Evolutionary conservation across 2,797 vertebrate genomes (phyloP), one percentile per base, ranked within the genome.

Genomic region (Phataginus tricuspis): DNA sequence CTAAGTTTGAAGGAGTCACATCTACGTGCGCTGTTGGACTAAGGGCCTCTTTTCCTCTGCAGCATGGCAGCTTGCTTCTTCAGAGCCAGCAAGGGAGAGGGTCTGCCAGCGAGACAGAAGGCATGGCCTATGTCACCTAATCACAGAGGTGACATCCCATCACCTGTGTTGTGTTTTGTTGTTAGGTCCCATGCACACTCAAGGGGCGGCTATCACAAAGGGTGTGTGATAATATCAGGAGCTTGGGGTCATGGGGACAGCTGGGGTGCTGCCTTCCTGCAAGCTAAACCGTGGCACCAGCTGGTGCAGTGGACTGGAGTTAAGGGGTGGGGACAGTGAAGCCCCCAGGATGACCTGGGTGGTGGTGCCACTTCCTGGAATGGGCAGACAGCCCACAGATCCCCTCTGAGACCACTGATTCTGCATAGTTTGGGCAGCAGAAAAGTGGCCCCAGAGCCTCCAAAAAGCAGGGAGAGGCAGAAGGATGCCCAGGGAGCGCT

Each of bases 151-250:
- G 51, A 61, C 4, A 2, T 61, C 42, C 75, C 61, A 3, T 9
- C 0, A 16, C 29, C 34, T 53, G 49, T 78, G 39, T 83, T 75
- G 83, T 13, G 6, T 69, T 42, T 45, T 15, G 53, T 71, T 59
- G 5, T 57, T 8, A 18, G 57, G 39, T 31, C 66, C 31, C 31
- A 29, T 6, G 59, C 29, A 9, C 39, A 4, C 37, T 42, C 2
- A 4, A 8, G 53, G 72, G 18, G 13, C 5, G 18, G 42, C 42
- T 31, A 1, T 4, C 8, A 25, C 55, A 34, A 0, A 4, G 16
- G 77, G 37, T 1, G 1, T 37, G 45, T 45, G 45, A 45, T 45
- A 19, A 45, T 27, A 15, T 45, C 68, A 39, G 68, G 69, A 57
- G 9, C 61, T 10, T 4, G 11, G 57, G 59, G 49, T 39, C 59